Evolutionary conservation across 2,113 vertebrate genomes (phyloP), one percentile per base, ranked within the genome.

Genomic region (Periophthalmodon schlosseri): DNA sequence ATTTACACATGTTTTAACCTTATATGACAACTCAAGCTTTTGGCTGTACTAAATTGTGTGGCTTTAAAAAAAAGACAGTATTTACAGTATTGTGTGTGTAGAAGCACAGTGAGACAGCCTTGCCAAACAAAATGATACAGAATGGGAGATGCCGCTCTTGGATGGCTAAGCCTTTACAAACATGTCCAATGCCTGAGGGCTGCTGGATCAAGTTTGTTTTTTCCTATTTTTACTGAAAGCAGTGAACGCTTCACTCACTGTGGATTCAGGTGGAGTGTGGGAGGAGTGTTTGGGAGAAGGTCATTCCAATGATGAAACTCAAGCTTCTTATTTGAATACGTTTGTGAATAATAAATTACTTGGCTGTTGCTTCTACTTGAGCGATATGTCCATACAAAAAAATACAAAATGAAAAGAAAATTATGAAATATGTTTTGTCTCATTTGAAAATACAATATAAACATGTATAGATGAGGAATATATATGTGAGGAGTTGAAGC

Each of bases 161-260:
- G 75, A 63, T 73, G 73, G 61, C 33, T 61, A 74, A 79, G 65
- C 68, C 76, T 66, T 72, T 67, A 65, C 57, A 69, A 23, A 78
- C 70, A 74, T 61, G 58, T 74, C 72, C 71, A 52, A 70, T 75
- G 81, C 82, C 60, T 78, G 65, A 50, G 72, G 69, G 64, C 78
- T 73, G 72, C 68, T 87, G 90, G 84, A 87, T 74, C 58, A 65
- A 76, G 79, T 84, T 79, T 86, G 79, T 61, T 72, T 87, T 86
- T 79, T 82, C 70, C 75, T 85, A 69, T 73, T 85, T 67, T 64
- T 68, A 85, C 87, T 87, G 64, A 79, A 90, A 86, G 83, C 87
- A 76, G 77, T 87, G 86, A 86, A 90, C 84, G 69, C 80, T 71
- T 86, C 71, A 76, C 84, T 87, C 76, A 84, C 86, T 86, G 78